These are phyloP conservation scores for Acanthacorydalis orientalis DNA, from an alignment of 2,888 invertebrate species.

Conservation along the genomic window DNA sequence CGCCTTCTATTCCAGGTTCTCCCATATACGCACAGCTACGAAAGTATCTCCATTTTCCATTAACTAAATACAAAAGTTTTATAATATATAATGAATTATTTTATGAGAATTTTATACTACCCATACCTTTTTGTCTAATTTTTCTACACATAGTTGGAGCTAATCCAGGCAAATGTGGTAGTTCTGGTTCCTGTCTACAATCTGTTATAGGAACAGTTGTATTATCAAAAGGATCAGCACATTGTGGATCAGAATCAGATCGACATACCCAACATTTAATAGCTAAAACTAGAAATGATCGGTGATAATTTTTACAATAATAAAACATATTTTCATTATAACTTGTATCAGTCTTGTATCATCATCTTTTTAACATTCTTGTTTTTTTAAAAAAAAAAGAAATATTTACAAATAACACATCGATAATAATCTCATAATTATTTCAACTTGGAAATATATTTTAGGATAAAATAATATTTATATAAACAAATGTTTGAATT, in stretches of 20 bases:
- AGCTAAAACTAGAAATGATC: slow-evolving; percentile 32
- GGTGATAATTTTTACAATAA: slow-evolving; percentile 2
- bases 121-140: slow-evolving; percentile 66
- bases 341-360: too few species aligned
- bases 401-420: too few species aligned
- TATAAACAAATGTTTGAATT: too few species aligned
- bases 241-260: slow-evolving; percentile 77
- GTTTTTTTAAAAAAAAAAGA: too few species aligned
- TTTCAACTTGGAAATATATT: too few species aligned
- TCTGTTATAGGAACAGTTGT: slow-evolving; percentile 72
- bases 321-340: too few species aligned
- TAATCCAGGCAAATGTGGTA: slow-evolving; percentile 49
- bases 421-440: too few species aligned
- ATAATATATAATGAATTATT: not conserved
- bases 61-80: slow-evolving; percentile 34
- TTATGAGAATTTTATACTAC: not conserved
- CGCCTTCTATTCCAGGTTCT: slow-evolving; percentile 76
- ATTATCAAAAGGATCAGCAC: slow-evolving; percentile 85
- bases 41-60: slow-evolving; percentile 78
- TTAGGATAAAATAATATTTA: too few species aligned
- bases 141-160: slow-evolving; percentile 78
- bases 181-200: slow-evolving; percentile 25
- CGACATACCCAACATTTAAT: slow-evolving; percentile 88
- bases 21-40: slow-evolving; percentile 81
- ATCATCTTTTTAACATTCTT: too few species aligned